Percentiles rank a stretch among this genome's conserved stretches.
phyloP scores from a whole-genome alignment of 2,113 vertebrate species.

The Isurus oxyrinchus region DNA sequence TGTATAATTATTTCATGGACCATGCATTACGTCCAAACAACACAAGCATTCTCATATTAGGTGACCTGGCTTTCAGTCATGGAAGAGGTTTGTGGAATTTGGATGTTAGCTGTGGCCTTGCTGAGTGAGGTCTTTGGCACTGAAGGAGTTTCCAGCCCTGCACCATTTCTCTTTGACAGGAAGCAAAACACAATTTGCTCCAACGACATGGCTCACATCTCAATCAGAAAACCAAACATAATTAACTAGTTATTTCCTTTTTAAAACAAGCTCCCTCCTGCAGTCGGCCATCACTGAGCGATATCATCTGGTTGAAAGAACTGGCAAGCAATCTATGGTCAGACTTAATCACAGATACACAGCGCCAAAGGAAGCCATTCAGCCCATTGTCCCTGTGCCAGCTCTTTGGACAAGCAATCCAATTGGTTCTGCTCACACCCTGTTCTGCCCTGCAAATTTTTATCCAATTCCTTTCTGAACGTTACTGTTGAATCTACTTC shows the following conservation, averaged over 20 bases:
- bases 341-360: background rate
- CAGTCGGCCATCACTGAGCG: background rate
- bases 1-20: background rate
- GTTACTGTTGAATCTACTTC: background rate
- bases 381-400: background rate
- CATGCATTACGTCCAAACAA: background rate
- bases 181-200: background rate
- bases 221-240: background rate
- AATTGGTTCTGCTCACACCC: background rate
- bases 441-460: background rate
- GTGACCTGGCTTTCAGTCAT: background rate
- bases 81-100: background rate
- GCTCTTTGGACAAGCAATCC: background rate
- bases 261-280: background rate
- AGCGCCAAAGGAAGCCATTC: background rate
- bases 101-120: background rate
- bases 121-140: background rate
- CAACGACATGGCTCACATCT: background rate
- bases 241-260: conserved; percentile 1
- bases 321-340: background rate
- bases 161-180: background rate
- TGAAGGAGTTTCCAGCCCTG: too few relatives aligned
- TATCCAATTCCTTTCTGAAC: background rate
- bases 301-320: background rate
- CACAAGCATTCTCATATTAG: background rate